A percentile compares a stretch with the other conserved stretches of the same genome.
phyloP scores from a whole-genome alignment of 2,797 vertebrate species.

The Tragelaphus oryx region DNA sequence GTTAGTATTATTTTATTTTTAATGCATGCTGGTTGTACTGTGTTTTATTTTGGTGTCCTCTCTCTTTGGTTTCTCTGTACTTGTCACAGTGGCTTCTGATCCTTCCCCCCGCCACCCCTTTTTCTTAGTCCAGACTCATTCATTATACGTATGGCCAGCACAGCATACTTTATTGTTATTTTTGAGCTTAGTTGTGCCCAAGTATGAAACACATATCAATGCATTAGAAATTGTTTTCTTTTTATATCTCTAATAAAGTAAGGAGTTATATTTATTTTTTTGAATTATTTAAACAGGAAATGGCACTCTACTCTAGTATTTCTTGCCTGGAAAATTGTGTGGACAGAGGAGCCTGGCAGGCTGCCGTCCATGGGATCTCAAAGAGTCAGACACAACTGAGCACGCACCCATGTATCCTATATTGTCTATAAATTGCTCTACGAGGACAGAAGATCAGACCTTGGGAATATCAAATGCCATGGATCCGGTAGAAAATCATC shows the following conservation, averaged over 20 bases:
- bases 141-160: neutral
- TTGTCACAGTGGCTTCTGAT: neutral
- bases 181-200: neutral
- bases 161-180: neutral
- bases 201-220: neutral
- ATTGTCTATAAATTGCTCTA: neutral
- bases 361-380: neutral
- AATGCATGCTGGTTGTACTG: neutral
- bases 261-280: neutral
- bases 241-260: neutral
- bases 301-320: neutral
- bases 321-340: neutral
- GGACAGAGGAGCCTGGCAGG: neutral
- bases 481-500: no score
- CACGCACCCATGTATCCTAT: rapidly evolving
- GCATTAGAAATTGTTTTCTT: neutral
- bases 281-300: neutral
- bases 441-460: neutral
- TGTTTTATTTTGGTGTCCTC: neutral
- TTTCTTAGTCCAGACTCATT: neutral
- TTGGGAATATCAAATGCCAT: neutral
- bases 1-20: neutral
- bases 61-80: neutral
- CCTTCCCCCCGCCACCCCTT: neutral
- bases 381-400: neutral